Evolutionary conservation across 2,888 invertebrate species (phyloP), one percentile per base, ranked within the genome.

Genomic region (Petrolisthes cinctipes): DNA sequence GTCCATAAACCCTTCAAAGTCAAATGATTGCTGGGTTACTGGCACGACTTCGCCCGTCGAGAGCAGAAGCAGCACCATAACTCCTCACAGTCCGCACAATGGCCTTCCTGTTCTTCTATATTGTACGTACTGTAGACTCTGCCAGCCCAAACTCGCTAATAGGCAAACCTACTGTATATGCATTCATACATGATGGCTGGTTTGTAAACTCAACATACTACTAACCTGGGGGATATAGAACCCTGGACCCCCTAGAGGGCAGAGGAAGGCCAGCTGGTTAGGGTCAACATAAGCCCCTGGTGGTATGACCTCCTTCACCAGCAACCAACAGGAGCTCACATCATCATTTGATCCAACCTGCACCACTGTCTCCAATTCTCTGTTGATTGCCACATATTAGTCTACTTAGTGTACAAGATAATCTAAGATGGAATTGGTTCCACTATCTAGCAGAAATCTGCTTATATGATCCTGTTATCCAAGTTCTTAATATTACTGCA

Each of bases 191-290:
- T 37, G 37, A 37, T 37, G 37, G 37, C 37, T 37, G 37, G 37
- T 37, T 37, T 37, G 37, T 37, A 37, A 37, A 37, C 0, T 37
- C 37, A 37, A 37, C 37, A 37, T 37, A 37, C 37, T 37, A 37
- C 37, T 37, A 37, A 89, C 89, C 89, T 89, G 89, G 20, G 89
- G 89, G 53, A 89, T 66, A 81, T 86, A 68, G 76, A 86, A 89
- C 20, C 79, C 81, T 6, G 89, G 89, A 53, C 89, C 89, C n/a
- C 89, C 89, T 73, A 89, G 57, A 51, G 73, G 57, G 17, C 75
- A 79, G 23, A 80, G 61, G 76, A 89, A 89, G 17, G 68, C 54
- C 37, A 89, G 82, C 56, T 86, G 86, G 80, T 86, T 86, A 2
- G 89, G 86, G 75, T 89, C 89, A 14, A 82, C 83, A 56, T 86